Evolutionary conservation across 2,888 invertebrate genomes (phyloP), one percentile per base, ranked within the genome.

Genomic region (Corbicula japonica): DNA sequence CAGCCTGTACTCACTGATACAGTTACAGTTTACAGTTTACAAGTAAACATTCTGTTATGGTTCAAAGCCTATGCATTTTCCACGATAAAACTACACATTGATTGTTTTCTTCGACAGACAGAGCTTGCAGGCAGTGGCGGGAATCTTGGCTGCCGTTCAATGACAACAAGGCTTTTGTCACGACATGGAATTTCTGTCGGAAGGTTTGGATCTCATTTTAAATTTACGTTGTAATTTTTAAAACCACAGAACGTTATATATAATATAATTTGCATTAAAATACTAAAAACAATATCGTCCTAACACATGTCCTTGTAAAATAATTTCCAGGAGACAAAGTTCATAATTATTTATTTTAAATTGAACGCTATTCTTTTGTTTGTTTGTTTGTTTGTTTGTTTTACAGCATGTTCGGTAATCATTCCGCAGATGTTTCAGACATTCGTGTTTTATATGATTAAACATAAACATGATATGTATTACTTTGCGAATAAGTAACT

Each of bases 121-220:
- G 54, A 66, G 41, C 66, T 66, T 28, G 6, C n/a, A 10, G 54
- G 54, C 54, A 66, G 66, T 30, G 66, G 66, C 10, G 54, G 66
- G 23, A 66, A 66, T 54, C 52, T 66, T 8, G 66, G 66, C 35
- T 66, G 66, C 54, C 66, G 66, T 41, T 52, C 54, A 1, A 66
- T 66, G 66, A 26, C 54, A 41, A 52, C 52, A 54, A 66, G 66
- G 41, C 30, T 66, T 41, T 54, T 15, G 23, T 41, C 66, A 18
- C 52, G 66, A 38, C 66, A 66, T 46, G 66, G 66, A 52, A 52
- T 66, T 35, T 54, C 66, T 38, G 54, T 66, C 2, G 66, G 66
- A 35, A 66, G 66, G 66, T 66, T 46, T 18, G 61, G 8, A 61
- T 61, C 38, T 35, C 6, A 35, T 12, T 34, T 18, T 60, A 38